Evolutionary conservation across 2,113 vertebrate species (phyloP).

Genomic region (Varanus salvator): DNA sequence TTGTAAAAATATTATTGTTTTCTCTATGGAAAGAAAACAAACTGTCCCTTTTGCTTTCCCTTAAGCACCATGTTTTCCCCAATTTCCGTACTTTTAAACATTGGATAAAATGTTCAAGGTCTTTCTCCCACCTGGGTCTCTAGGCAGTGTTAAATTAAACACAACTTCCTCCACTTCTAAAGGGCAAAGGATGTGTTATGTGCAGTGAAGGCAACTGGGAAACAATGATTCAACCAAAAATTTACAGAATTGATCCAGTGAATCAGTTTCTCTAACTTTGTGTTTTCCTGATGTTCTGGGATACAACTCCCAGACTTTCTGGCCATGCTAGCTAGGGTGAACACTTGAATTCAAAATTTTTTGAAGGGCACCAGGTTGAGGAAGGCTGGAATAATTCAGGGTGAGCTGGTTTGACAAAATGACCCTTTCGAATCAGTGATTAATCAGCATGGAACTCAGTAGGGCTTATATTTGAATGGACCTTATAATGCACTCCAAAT

Average conservation of each 20-base stretch:
- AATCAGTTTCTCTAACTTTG: background rate
- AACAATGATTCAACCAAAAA: background rate
- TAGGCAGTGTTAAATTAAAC: conserved; percentile 60
- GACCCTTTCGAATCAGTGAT: background rate
- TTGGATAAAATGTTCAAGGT: conserved; percentile 53
- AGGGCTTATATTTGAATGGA: no score
- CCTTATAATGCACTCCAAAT: no score
- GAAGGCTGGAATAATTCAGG: background rate
- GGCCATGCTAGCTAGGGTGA: no score
- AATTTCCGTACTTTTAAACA: conserved; percentile 60
- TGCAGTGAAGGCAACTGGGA: background rate
- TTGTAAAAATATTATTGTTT: conserved; percentile 63
- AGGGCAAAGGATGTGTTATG: background rate
- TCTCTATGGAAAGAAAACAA: conserved; percentile 28
- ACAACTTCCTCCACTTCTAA: conserved; percentile 51
- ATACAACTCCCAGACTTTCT: background rate
- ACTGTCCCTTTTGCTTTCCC: conserved; percentile 50
- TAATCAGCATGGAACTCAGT: background rate
- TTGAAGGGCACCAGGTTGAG: no score
- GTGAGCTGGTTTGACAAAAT: background rate
- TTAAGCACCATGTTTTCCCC: conserved; percentile 51
- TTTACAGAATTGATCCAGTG: background rate
- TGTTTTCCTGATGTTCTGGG: background rate
- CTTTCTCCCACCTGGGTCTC: conserved; percentile 64
- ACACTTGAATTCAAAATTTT: no score